Percentiles rank a stretch among this genome's conserved stretches.
These are phyloP conservation scores for Hybos culiciformis DNA, from an alignment of 2,888 invertebrate genomes.

Conservation along the genomic window DNA sequence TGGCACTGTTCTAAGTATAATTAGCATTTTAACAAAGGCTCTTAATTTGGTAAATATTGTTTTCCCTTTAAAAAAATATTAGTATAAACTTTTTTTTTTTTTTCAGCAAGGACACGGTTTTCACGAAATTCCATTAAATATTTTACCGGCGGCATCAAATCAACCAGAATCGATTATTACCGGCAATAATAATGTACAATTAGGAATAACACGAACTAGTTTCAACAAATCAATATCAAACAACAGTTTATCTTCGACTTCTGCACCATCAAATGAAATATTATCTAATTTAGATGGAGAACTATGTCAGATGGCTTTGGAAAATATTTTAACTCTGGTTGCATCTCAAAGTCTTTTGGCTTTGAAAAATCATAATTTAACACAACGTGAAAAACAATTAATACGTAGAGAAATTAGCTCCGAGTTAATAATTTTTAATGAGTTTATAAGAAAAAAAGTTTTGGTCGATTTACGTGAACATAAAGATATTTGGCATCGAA, in stretches of 20 bases:
- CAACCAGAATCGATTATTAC: background rate
- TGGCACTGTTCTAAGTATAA: slow-evolving; percentile 44
- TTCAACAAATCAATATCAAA: slow-evolving; percentile 34
- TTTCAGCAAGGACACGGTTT: slow-evolving; percentile 31
- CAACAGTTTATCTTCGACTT: slow-evolving; percentile 38
- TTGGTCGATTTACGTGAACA: slow-evolving; percentile 41
- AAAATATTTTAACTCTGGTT: slow-evolving; percentile 41
- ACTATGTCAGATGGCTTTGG: slow-evolving; percentile 41
- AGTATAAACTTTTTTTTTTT: background rate
- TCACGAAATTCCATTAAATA: slow-evolving; percentile 28
- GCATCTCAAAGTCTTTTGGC: slow-evolving; percentile 46
- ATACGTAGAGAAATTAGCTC: slow-evolving; percentile 49
- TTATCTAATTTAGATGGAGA: slow-evolving; percentile 41
- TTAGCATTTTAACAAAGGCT: slow-evolving; percentile 44
- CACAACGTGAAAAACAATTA: slow-evolving; percentile 45
- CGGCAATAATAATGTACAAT: background rate
- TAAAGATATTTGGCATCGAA: slow-evolving; percentile 41
- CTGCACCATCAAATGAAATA: slow-evolving; percentile 34
- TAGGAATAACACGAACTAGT: slow-evolving; percentile 10
- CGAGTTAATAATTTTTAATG: slow-evolving; percentile 49
- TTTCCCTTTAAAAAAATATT: background rate
- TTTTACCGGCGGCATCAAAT: slow-evolving; percentile 19
- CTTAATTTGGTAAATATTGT: slow-evolving; percentile 43
- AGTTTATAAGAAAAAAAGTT: slow-evolving; percentile 49
- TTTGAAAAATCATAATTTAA: slow-evolving; percentile 40